Conservation (phyloP, 2,888 invertebrate genomes). For the Erebia aethiops region DNA sequence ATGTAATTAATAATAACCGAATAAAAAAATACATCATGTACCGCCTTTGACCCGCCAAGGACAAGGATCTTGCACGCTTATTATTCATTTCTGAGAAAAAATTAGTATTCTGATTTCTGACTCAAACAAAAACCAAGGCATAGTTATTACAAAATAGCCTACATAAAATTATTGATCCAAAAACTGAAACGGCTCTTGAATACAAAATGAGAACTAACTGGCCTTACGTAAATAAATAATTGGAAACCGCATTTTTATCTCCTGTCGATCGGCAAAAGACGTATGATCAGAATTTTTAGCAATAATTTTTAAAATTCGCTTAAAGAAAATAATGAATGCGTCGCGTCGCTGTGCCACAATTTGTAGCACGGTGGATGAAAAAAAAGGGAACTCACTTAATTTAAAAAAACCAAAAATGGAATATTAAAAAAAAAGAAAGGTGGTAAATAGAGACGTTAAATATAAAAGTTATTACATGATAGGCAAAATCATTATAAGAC, state of each 20-base stretch:
- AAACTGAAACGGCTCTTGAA: conserved; percentile 47
- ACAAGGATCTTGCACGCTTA: conserved; percentile 53
- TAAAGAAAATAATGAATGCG: conserved; percentile 26
- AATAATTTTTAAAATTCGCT: conserved; percentile 44
- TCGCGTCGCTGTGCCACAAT: conserved; percentile 15
- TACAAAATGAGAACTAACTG: conserved; percentile 62
- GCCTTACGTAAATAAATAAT: conserved; percentile 69
- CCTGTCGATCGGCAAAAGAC: conserved; percentile 58
- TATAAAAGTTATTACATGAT: background rate
- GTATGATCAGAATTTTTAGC: conserved; percentile 61
- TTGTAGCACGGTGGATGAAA: conserved; percentile 15
- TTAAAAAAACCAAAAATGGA: background rate
- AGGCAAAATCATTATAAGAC: conserved; percentile 4
- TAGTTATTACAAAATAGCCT: conserved; percentile 43
- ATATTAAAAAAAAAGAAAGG: background rate
- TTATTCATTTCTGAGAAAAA: conserved; percentile 61
- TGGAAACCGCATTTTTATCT: conserved; percentile 61
- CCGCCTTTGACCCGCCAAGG: conserved; percentile 61
- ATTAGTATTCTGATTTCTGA: conserved; percentile 44
- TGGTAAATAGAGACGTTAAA: conserved; percentile 12
- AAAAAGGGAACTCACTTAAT: background rate
- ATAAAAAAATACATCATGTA: conserved; percentile 49
- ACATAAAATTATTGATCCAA: conserved; percentile 37
- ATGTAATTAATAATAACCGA: conserved; percentile 69
- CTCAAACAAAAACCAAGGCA: conserved; percentile 50